A percentile compares a stretch with the other conserved stretches of the same genome.
Conservation (phyloP, 2,888 invertebrate genomes). For the Apodemia zela region DNA sequence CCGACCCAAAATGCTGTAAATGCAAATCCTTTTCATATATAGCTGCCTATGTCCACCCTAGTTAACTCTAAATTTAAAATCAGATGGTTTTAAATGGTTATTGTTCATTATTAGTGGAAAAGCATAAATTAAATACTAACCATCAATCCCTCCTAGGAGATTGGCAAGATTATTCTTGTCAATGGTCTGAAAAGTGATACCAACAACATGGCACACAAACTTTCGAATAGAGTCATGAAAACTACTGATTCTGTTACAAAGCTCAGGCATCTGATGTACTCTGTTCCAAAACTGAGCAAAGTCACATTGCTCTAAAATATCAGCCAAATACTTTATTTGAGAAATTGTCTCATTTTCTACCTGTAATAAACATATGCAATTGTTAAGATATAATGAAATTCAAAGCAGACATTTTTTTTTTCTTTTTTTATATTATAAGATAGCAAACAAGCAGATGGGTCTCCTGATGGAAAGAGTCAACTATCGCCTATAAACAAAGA, state of each 20-base stretch:
- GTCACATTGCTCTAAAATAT: conserved; percentile 95
- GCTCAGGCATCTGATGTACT: conserved; percentile 86
- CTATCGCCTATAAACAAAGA: no score
- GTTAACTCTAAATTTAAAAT: no score
- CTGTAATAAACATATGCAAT: conserved; percentile 60
- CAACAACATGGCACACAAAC: conserved; percentile 98
- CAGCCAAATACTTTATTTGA: conserved; percentile 93
- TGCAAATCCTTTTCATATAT: no score
- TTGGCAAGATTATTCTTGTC: conserved; percentile 89
- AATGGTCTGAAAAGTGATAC: conserved; percentile 97
- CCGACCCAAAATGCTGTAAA: no score
- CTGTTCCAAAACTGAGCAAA: conserved; percentile 95
- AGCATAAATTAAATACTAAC: conserved; percentile 70
- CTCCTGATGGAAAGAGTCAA: no score
- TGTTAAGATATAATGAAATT: no score
- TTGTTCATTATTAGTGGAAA: not conserved
- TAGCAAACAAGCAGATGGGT: no score
- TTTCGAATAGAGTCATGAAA: conserved; percentile 97
- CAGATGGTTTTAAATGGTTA: no score
- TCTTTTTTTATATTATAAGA: no score
- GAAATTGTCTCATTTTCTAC: conserved; percentile 91
- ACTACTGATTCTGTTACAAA: conserved; percentile 89
- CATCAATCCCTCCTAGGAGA: conserved; percentile 93
- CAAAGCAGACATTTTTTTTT: no score
- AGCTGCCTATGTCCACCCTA: no score